Base-by-base conservation (phyloP, 2,888 invertebrate genomes). In the Crocallis elinguaria region DNA sequence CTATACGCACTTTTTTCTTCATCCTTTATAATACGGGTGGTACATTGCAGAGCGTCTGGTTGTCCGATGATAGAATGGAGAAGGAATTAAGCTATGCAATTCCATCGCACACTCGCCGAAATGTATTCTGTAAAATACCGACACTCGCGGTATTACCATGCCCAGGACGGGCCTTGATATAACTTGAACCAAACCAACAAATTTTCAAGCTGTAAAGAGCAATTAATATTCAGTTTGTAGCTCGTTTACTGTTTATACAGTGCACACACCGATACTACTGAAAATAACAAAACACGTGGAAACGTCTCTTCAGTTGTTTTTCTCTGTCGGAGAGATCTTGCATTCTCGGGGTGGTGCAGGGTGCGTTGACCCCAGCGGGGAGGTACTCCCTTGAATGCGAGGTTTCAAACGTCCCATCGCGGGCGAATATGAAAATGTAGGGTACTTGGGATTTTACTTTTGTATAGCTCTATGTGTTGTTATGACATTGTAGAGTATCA, bases 291-390 rank as follows among this genome's bases (percentile, higher is more conserved):
- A 55, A 52, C 65, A 60, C 42, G 62, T 56, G 43, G 42, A 49
- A 39, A 44, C 63, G 56, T 66, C 55, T 64, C 55, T 58, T 42
- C 63, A 62, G 64, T 74, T 78, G 77, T 79, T 77, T 79, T 79
- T 73, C 71, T 67, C 66, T 64, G 64, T 59, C 64, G 36, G 35
- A 36, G 33, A 36, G 42, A 46, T 42, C 51, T 50, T 49, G 54
- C 59, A 49, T 49, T 53, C 50, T 55, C 42, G 49, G 66, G 60
- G 64, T 55, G 66, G 53, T 62, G 58, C 52, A 59, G 62, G 57
- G 76, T 66, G 55, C 75, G 59, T 68, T 67, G 67, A 73, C 73
- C 73, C 36, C 23, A 44, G 23, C 16, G 27, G 17, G n/a, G 59
- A 61, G 58, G 63, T 68, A 60, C 69, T n/a, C 55, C 67, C 63